Base-by-base conservation (phyloP, 2,113 vertebrate genomes). In the Beaufortia kweichowensis region DNA sequence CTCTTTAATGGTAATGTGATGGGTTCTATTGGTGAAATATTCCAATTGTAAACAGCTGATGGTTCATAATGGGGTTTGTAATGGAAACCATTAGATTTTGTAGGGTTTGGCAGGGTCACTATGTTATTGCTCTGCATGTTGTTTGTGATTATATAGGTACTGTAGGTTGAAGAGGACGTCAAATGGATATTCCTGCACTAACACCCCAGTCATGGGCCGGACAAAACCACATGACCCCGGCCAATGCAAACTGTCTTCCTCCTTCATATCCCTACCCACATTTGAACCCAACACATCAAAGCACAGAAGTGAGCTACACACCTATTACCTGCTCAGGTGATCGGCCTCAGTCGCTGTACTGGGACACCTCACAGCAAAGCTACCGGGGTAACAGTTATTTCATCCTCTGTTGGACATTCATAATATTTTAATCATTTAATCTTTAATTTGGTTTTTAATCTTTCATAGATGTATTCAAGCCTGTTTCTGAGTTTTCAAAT, bases 171-270 rank as follows among this genome's bases (percentile, higher is more conserved):
- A 77, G 29, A 29, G 31, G 35, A 50, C 80, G 15, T 26, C 86
- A 66, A 80, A 93, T 91, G 91, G 86, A 92, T 28, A 39, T 68
- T 41, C 84, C 84, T 23, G 10, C 82, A 64, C 68, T 84, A 68
- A 87, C 55, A 21, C 77, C 57, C 17, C 84, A 85, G 59, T 64
- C 76, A 10, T 89, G 87, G 89, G 80, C 56, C 15, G 83, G 68
- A 29, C 88, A 86, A 59, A 87, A 79, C 17, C 74, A 77, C 78
- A 88, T 85, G 85, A 74, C 80, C 65, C 6, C 78, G 12, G 59
- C 63, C 65, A 35, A 46, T 26, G 70, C 24, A 12, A 57, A 1
- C 48, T 61, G 31, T 50, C 60, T 31, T 2, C 23, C 21, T 19
- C 50, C 80, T 9, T 48, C 67, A 23, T 61, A 53, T 57, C 55